Base-by-base conservation (phyloP, 2,888 invertebrate species). In the Zygothrica quintamaculata region DNA sequence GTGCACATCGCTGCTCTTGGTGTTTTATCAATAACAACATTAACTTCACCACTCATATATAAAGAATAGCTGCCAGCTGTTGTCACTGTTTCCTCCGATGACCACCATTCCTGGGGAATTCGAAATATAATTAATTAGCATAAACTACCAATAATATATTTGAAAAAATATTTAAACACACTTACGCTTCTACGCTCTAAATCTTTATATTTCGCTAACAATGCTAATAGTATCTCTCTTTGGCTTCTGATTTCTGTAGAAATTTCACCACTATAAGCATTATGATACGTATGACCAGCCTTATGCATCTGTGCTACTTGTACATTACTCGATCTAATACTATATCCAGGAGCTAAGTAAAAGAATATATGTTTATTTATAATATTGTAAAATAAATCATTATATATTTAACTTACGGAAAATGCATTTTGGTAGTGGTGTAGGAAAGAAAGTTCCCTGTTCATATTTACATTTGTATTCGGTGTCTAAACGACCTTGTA, bases 1-100 rank as follows among this genome's bases (percentile, higher is more conserved):
- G 95, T 93, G 81, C 97, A 97, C 8, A 93, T 92, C 0, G 95
- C 95, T 0, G 94, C 93, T 75, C 93, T 93, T 0, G 95, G 94
- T 3, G 88, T 73, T 13, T 73, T 86, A 65, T 89, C 88, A 5
- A 89, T 66, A 4, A 84, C 71, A 1, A 90, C 77, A 70, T 89
- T 79, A 7, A 88, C 43, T 8, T 88, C 87, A n/a, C 69, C 73
- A 18, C 77, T 81, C 56, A 74, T 68, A 43, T 91, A 91, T 3
- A 91, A 47, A 0, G 89, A 85, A 48, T 89, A 90, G 25, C 89
- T 84, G 16, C 68, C 71, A 0, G 84, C 62, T 0, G 86, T 74
- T 1, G 82, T 72, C 4, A 77, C 52, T 3, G 74, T 65, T 39
- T 90, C 90, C 59, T 90, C 90, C 4, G 90, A 90, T 7, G 90